A percentile compares a stretch with the other conserved stretches of the same genome.
These are phyloP conservation scores for Meriones psammophilus DNA, from an alignment of 2,797 vertebrate genomes.

Conservation along the genomic window DNA sequence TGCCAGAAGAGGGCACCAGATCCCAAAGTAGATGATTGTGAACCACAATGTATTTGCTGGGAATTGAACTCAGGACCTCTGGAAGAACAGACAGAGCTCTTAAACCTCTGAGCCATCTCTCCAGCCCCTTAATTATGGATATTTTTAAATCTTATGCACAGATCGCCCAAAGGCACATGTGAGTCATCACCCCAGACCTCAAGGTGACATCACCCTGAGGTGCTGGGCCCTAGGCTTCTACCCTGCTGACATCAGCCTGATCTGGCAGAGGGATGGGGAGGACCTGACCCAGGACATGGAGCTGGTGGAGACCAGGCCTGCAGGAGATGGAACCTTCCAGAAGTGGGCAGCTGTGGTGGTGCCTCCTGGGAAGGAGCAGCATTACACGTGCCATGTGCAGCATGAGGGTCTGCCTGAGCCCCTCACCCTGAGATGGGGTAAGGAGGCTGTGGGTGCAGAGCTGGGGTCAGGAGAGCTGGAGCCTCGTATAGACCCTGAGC, in stretches of 20 bases:
- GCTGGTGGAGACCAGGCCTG: slow-evolving; percentile 78
- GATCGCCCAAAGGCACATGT: not conserved
- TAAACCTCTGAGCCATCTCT: too few species aligned
- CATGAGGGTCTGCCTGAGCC: not conserved
- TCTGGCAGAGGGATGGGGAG: slow-evolving; percentile 27
- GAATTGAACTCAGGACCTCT: too few species aligned
- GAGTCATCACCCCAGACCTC: not conserved
- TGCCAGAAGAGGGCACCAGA: too few species aligned
- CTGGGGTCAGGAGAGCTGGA: not conserved
- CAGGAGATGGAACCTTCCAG: slow-evolving; percentile 59
- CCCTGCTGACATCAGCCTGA: slow-evolving; percentile 68
- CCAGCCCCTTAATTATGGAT: not conserved
- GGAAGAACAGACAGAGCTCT: too few species aligned
- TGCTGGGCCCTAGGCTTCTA: slow-evolving; percentile 87
- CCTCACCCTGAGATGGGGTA: not conserved
- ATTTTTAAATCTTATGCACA: not conserved
- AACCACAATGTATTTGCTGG: too few species aligned
- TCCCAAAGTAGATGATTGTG: too few species aligned
- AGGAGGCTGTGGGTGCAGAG: not conserved
- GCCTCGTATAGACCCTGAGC: not conserved
- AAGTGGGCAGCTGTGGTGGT: not conserved
- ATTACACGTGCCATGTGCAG: not conserved
- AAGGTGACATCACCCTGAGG: slow-evolving; percentile 46
- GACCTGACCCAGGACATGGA: slow-evolving; percentile 77
- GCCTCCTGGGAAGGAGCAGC: not conserved